Evolutionary conservation across 1,140 invertebrate species (phyloP), one percentile per base, ranked within the genome.

Genomic region (Chelonus insularis): DNA sequence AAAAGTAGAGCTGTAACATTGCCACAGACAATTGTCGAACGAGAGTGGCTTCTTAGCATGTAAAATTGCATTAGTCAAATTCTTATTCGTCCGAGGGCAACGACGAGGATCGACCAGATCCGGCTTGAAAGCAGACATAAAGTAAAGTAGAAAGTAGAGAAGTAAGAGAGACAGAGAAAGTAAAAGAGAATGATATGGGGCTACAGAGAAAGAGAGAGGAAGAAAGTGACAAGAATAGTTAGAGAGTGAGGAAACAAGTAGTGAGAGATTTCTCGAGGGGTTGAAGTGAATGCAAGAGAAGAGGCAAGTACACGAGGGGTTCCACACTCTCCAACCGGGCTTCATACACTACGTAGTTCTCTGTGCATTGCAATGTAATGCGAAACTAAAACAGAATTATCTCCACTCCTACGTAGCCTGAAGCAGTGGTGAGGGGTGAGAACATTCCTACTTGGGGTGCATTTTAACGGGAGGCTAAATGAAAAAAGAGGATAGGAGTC

Each of bases 311-410:
- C 9, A 37, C 20, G 45, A 48, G 21, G 21, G 20, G 20, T 23
- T 20, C 9, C 21, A 48, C 6, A 23, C 20, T 23, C 9, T 43
- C 11, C 25, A 32, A 51, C 25, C 34, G 29, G 29, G 45, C 45
- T 48, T 48, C 45, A 18, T 48, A 48, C n/a, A 48, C 20, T 55
- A 55, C 14, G 48, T 41, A 41, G n/a, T 32, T 23, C 62, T 39
- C 20, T 67, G 63, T 68, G 63, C 68, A 65, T 72, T 63, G 72
- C 66, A 57, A 73, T 74, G 73, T 75, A 75, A 75, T 75, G 73
- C 73, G 72, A 75, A 75, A 75, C 73, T 75, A 75, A 75, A 75
- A 75, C 73, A 75, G 72, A 75, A 75, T 75, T 75, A 75, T 74
- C 72, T 32, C 47, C 58, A 62, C 65, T 58, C 57, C 39, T 37